Conservation (phyloP, 2,888 invertebrate genomes). For the Caenorhabditis panamensis region DNA sequence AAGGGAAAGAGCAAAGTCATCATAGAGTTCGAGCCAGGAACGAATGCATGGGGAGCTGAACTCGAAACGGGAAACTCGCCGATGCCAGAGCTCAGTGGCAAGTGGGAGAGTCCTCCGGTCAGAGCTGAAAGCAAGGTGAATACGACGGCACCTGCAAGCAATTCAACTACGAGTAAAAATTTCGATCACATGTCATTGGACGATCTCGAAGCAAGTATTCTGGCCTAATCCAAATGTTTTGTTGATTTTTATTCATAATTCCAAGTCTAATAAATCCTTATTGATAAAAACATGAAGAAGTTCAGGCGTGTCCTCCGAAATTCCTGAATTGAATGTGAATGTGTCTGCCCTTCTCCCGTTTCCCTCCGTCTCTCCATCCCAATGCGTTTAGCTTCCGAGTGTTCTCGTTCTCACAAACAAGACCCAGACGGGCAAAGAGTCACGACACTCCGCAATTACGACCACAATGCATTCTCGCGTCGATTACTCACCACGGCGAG, state of each 20-base stretch:
- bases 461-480: conserved; percentile 4
- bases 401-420: conserved; percentile 17
- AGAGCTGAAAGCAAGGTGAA: not conserved
- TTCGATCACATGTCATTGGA: conserved; percentile 53
- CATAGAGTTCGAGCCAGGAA: conserved; percentile 51
- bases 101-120: conserved; percentile 54
- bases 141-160: not conserved
- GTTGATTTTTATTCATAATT: too few relatives aligned
- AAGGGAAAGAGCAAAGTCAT: conserved; percentile 47
- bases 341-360: not conserved
- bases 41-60: conserved; percentile 64
- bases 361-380: too few relatives aligned
- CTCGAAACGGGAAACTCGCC: conserved; percentile 45
- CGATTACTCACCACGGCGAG: not conserved
- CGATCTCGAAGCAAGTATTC: conserved; percentile 60
- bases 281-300: too few relatives aligned
- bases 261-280: not conserved
- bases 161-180: conserved; percentile 20
- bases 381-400: not conserved
- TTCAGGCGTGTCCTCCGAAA: too few relatives aligned
- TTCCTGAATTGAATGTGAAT: not conserved
- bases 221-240: conserved; percentile 20
- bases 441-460: conserved; percentile 45
- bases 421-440: conserved; percentile 45
- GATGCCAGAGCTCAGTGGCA: conserved; percentile 36